Conservation (phyloP, 92 coral and sea anemone species). For the Heteractis magnifica region DNA sequence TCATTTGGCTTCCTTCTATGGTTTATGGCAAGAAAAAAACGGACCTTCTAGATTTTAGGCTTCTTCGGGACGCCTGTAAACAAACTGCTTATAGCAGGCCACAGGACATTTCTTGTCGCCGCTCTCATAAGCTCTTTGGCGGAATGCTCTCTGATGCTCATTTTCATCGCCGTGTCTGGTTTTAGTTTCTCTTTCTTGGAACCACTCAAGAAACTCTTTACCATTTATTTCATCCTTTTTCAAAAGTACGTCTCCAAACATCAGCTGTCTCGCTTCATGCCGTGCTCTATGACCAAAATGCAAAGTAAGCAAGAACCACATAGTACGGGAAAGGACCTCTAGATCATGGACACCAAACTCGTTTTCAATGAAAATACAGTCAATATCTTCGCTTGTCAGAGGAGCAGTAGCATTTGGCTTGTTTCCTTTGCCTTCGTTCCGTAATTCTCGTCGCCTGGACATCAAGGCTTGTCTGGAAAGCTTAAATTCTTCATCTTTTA, state of each 20-base stretch:
- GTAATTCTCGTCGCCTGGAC: constrained; percentile 35
- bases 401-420: constrained; percentile 31
- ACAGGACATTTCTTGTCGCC: too few species aligned
- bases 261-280: constrained; percentile 33
- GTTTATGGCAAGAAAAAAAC: too few species aligned
- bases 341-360: constrained; percentile 19
- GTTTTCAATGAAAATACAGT: constrained; percentile 25
- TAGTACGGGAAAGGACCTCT: constrained; percentile 33
- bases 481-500: constrained; percentile 32
- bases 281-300: constrained; percentile 31
- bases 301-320: constrained; percentile 32
- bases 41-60: too few species aligned
- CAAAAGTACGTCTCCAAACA: constrained; percentile 30
- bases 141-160: too few species aligned
- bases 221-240: too few species aligned
- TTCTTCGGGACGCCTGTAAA: too few species aligned
- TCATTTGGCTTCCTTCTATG: too few species aligned
- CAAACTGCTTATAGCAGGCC: too few species aligned
- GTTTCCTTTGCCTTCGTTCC: constrained; percentile 27
- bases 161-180: too few species aligned
- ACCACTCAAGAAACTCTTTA: too few species aligned
- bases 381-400: constrained; percentile 23
- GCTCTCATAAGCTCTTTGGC: too few species aligned
- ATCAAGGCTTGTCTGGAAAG: constrained; percentile 30
- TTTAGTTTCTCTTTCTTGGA: too few species aligned